Conservation (phyloP, 2,797 vertebrate genomes). For the Argya squamiceps region DNA sequence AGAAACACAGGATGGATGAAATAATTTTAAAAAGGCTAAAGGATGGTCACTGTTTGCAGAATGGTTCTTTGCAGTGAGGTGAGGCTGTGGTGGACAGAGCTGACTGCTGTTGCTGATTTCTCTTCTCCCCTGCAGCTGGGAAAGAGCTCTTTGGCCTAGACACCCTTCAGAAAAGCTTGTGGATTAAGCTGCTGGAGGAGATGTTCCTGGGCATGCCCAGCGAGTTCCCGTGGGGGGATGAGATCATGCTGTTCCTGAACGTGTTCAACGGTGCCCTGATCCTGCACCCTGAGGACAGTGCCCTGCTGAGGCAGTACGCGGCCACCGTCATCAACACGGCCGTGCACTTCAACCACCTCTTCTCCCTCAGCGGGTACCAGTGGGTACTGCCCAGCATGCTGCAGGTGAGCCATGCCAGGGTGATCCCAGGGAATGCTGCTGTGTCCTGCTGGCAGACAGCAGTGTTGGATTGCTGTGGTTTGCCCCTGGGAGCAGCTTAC, state of each 20-base stretch:
- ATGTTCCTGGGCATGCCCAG: conserved; percentile 99
- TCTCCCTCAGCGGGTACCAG: conserved; percentile 97
- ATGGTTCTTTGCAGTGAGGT: not conserved
- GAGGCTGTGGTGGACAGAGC: not conserved
- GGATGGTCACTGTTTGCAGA: too few relatives aligned
- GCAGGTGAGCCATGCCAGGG: not conserved
- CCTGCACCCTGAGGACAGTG: conserved; percentile 95
- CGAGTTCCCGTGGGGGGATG: conserved; percentile 97
- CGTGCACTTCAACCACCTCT: conserved; percentile 97
- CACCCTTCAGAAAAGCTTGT: conserved; percentile 96
- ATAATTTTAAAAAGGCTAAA: not conserved
- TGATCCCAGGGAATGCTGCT: accelerated
- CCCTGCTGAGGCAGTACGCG: conserved; percentile 93
- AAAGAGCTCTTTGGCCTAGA: conserved; percentile 97
- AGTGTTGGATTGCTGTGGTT: too few relatives aligned
- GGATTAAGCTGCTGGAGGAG: conserved; percentile 98
- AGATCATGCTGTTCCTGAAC: conserved; percentile 98
- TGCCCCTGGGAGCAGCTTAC: too few relatives aligned
- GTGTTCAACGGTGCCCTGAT: conserved; percentile 96
- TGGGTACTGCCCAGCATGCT: conserved; percentile 99
- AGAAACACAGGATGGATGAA: not conserved
- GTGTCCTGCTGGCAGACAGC: not conserved
- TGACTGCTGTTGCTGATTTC: not conserved
- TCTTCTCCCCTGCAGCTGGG: conserved; percentile 73
- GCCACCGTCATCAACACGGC: conserved; percentile 98